Base-by-base conservation (phyloP, 2,113 vertebrate species). In the Barnardius zonarius region DNA sequence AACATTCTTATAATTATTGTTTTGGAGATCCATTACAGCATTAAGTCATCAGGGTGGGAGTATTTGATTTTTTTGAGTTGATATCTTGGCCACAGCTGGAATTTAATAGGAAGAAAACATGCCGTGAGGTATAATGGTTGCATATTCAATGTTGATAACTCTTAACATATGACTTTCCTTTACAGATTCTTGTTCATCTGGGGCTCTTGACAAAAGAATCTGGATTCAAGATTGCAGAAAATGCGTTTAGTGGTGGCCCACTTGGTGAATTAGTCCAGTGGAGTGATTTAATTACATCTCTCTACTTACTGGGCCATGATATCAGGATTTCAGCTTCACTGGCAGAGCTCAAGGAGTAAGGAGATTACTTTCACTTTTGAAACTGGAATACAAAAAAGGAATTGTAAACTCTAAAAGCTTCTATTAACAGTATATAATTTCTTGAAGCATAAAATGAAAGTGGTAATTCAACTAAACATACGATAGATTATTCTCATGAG, bases 191-290 rank as follows among this genome's bases (percentile, higher is more conserved):
- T 76, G 99, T 99, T 85, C 99, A 99, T 96, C 92, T 99, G 96
- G 99, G 99, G 59, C 98, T 99, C 86, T 98, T 99, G 96, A 99
- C 99, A 83, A 99, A 99, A 97, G 99, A 99, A 98, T 99, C 99
- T 4, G 99, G 99, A 95, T 99, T 99, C 98, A 99, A 99, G 98
- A 99, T 99, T n/a, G 99, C 99, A 61, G 99, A 99, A 97, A 99
- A 99, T 69, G 99, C 99, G 0, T 99, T 99, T 98, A 99, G 99
- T 1, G 99, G 99, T 35, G 99, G 99, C 75, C 99, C 99, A 13
- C 97, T 99, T 91, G 99, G 99, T 33, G 99, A 99, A 98, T 97
- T 99, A 98, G 99, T 99, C 93, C 99, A 99, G 96, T 99, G 99
- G 99, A 99, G 99, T 96, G 99, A 99, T 98, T 99, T 99, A 98